Base-by-base conservation (phyloP, 2,888 invertebrate species). In the Zygogramma bicolorata region DNA sequence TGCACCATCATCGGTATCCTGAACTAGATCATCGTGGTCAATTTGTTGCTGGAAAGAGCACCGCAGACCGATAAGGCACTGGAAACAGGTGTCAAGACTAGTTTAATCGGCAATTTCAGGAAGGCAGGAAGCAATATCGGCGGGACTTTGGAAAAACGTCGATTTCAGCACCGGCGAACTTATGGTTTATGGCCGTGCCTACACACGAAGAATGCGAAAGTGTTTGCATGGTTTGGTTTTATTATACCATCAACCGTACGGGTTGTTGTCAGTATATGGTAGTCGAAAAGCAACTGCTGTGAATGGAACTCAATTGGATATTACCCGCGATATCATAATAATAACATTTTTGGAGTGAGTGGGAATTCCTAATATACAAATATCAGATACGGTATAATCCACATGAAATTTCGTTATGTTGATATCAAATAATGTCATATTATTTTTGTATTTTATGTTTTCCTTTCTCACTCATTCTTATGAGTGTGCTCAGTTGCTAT, bases 11-110 rank as follows among this genome's bases (percentile, higher is more conserved):
- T 65, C 71, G 76, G 74, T 69, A 77, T 77, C 72, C 76, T 74
- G 75, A 80, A 79, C 80, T 79, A 80, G 80, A 80, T 79, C 79
- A 76, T 75, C 76, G 58, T 38, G 70, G 65, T 68, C 76, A 77
- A 77, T 78, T 77, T 75, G 78, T 76, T 70, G 13, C 27, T 29
- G 42, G 46, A 46, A 63, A 63, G 31, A 63, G 15, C 73, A 66
- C 60, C 66, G 53, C 57, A 25, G 65, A 72, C 76, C 67, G 69
- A 73, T 73, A 75, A 68, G 73, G 73, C 59, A 68, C 68, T 71
- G 34, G 38, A 27, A 63, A 65, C 71, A 73, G 71, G 75, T 71
- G 73, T 68, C 65, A 70, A 69, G 68, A 65, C 58, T 70, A 65
- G 68, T 75, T 71, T 63, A 65, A 58, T 66, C 66, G 27, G 62